Conservation (phyloP, 2,113 vertebrate species). For the Octodon degus region DNA sequence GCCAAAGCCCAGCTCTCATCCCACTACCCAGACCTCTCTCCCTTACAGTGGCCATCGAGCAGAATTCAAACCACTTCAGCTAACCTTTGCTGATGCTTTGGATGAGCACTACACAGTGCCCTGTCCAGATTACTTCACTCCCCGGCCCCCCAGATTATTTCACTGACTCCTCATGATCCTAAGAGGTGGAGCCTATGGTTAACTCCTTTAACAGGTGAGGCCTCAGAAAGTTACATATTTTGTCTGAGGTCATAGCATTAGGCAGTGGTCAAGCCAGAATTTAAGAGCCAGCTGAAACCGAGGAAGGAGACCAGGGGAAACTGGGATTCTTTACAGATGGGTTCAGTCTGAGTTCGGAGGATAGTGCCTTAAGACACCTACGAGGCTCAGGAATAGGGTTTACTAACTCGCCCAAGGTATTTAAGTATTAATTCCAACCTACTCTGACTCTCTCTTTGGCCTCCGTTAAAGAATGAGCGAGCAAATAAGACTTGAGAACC, state of each 20-base stretch:
- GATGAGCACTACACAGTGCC: background rate
- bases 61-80: background rate
- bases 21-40: background rate
- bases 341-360: background rate
- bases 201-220: constrained; percentile 42
- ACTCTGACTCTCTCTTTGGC: background rate
- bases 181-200: background rate
- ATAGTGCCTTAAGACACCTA: background rate
- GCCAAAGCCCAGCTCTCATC: background rate
- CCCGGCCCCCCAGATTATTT: background rate
- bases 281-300: background rate
- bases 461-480: background rate
- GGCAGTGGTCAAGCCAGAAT: constrained; percentile 12
- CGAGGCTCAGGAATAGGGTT: background rate
- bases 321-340: background rate
- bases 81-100: background rate
- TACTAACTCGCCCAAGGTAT: background rate
- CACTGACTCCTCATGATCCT: background rate
- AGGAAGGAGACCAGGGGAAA: background rate
- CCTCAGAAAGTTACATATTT: constrained; percentile 44
- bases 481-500: background rate
- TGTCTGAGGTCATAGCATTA: constrained; percentile 43
- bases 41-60: background rate
- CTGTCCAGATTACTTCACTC: background rate
- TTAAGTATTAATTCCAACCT: background rate